Evolutionary conservation across 2,888 invertebrate species (phyloP).

Genomic region (Endotricha flammealis): DNA sequence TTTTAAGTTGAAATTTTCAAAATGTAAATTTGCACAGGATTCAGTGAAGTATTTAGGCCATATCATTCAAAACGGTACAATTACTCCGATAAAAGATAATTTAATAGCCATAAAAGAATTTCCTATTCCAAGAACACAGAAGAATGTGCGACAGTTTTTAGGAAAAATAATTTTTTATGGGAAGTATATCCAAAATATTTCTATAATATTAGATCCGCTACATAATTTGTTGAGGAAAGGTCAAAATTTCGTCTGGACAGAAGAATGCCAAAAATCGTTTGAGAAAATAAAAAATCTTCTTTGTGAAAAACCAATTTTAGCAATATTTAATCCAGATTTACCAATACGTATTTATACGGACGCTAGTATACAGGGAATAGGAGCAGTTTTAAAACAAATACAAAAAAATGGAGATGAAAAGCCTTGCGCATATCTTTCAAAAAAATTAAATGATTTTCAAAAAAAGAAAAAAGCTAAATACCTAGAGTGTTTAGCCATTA

Average conservation of each 20-base stretch:
- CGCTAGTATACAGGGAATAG: too few species aligned
- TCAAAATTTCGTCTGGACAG: too few species aligned
- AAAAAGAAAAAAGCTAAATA: too few species aligned
- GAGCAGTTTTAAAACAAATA: too few species aligned
- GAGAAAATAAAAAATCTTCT: slow-evolving; percentile 9
- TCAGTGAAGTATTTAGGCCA: slow-evolving; percentile 20
- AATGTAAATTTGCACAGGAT: slow-evolving; percentile 18
- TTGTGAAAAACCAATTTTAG: slow-evolving; percentile 15
- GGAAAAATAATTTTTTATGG: slow-evolving; percentile 25
- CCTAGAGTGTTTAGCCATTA: too few species aligned
- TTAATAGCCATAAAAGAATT: slow-evolving; percentile 16
- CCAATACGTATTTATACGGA: too few species aligned
- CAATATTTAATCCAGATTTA: too few species aligned
- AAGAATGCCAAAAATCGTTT: too few species aligned
- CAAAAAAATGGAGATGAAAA: too few species aligned
- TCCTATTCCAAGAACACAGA: slow-evolving; percentile 27
- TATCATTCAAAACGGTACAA: slow-evolving; percentile 18
- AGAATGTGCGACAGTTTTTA: slow-evolving; percentile 23
- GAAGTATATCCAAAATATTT: slow-evolving; percentile 21
- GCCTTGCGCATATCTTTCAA: too few species aligned
- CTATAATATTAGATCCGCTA: slow-evolving; percentile 10
- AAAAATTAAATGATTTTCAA: too few species aligned
- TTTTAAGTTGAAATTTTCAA: slow-evolving; percentile 22
- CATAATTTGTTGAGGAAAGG: slow-evolving; percentile 12
- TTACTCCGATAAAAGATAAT: slow-evolving; percentile 14